Base-by-base conservation (phyloP, 2,113 vertebrate genomes). In the Pterocles gutturalis region DNA sequence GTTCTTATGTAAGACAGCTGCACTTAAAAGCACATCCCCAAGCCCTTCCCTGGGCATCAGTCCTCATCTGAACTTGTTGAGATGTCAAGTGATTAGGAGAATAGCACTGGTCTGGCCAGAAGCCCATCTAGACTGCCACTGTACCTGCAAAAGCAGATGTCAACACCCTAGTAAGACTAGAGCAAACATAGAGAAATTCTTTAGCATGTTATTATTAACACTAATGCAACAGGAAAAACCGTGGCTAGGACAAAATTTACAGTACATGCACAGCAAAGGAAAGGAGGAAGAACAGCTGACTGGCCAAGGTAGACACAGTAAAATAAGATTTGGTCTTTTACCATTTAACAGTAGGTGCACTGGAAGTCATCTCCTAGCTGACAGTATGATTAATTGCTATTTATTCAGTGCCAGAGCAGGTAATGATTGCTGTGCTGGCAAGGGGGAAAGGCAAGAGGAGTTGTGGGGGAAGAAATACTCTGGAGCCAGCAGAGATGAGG, bases 271-370 rank as follows among this genome's bases (percentile, higher is more conserved):
- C 10, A 21, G n/a, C 8, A 18, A 51, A 85, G 49, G 19, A 24
- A 79, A 72, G 53, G n/a, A 89, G 64, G 69, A 45, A 17, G 60
- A 73, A 48, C 4, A 46, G 43, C 16, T 8, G n/a, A 14, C 36
- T 13, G 76, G 31, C 0, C 5, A 33, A 45, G 81, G 43, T 8
- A 33, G 60, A 69, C 36, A 3, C 0, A 1, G 49, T 4, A 75
- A 69, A 60, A 34, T 5, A 34, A 41, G 55, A 67, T 38, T 58
- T 62, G 43, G 25, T 46, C 66, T 89, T 43, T 20, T 11, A 41
- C 22, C 21, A 7, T 51, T 67, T 24, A 46, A 69, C 45, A 61
- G 46, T 22, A 77, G 77, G 72, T 54, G 60, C 29, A 64, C 84
- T 91, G 77, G 81, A 70, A 91, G 81, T 9, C 60, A 45, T 20